A percentile compares a stretch with the other conserved stretches of the same genome.
These are phyloP conservation scores for Amia ocellicauda DNA, from an alignment of 2,113 vertebrate species.

Conservation along the genomic window DNA sequence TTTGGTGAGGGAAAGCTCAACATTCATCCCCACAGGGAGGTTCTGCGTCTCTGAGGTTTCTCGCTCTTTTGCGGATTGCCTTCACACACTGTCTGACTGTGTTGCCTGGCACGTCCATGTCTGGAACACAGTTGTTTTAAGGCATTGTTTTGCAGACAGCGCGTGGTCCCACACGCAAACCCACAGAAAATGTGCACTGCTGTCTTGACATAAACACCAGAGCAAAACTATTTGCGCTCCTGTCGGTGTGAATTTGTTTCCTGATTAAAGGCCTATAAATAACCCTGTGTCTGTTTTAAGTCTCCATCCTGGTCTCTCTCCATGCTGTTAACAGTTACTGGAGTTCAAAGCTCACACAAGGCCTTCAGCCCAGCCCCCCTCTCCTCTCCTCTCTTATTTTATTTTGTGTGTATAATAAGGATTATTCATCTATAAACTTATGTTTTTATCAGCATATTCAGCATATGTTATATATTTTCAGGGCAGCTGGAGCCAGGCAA, in stretches of 20 bases:
- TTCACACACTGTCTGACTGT: not conserved
- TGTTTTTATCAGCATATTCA: too few relatives aligned
- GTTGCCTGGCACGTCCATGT: not conserved
- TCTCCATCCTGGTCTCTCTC: constrained; percentile 33
- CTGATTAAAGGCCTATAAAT: constrained; percentile 70
- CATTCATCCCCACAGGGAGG: too few relatives aligned
- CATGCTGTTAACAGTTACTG: constrained; percentile 26
- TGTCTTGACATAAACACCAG: constrained; percentile 56
- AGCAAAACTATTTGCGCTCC: constrained; percentile 59
- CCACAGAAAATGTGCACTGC: constrained; percentile 6
- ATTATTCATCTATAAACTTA: too few relatives aligned
- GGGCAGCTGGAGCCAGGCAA: too few relatives aligned
- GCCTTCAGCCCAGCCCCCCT: constrained; percentile 44
- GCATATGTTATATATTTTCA: too few relatives aligned
- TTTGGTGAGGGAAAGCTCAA: too few relatives aligned
- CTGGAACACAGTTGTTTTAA: not conserved
- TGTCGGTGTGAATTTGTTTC: constrained; percentile 63
- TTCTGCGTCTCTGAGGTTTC: too few relatives aligned
- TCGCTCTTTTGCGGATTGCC: not conserved
- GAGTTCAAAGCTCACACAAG: constrained; percentile 36
- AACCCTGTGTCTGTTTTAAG: constrained; percentile 45
- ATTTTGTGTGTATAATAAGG: too few relatives aligned
- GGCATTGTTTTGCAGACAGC: too few relatives aligned
- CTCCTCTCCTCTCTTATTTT: constrained; percentile 9
- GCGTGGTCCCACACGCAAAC: too few relatives aligned